phyloP scores from a whole-genome alignment of 1,140 invertebrate genomes.

The Monochamus saltuarius region DNA sequence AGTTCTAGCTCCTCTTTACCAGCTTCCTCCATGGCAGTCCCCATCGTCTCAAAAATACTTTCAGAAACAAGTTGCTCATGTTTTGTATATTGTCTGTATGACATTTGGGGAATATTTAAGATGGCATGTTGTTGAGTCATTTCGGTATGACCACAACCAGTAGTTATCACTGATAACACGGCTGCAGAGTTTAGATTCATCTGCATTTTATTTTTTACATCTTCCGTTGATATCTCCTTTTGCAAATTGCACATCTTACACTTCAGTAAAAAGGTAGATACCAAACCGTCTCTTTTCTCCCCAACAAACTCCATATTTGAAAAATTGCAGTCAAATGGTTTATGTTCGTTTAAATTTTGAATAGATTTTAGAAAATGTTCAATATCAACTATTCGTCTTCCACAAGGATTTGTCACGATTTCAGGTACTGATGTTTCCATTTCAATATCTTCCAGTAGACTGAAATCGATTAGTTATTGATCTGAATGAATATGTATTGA shows the following conservation, averaged over 20 bases:
- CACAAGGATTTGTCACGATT: too few relatives aligned
- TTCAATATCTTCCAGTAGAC: too few relatives aligned
- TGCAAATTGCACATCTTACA: neutral
- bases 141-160: constrained; percentile 6
- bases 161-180: neutral
- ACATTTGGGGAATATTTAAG: constrained; percentile 16
- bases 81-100: neutral
- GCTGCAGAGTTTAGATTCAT: constrained; percentile 6
- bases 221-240: neutral
- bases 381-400: too few relatives aligned
- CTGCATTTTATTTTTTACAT: neutral
- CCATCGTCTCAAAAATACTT: constrained; percentile 30
- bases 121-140: neutral
- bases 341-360: too few relatives aligned
- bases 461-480: too few relatives aligned
- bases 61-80: neutral
- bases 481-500: too few relatives aligned
- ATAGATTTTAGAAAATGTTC: too few relatives aligned
- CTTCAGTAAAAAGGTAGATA: too few relatives aligned
- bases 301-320: too few relatives aligned
- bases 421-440: too few relatives aligned
- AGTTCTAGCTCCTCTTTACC: constrained; percentile 36
- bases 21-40: constrained; percentile 23
- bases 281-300: too few relatives aligned
- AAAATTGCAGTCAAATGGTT: too few relatives aligned